phyloP scores from a whole-genome alignment of 2,797 vertebrate species.

The Trachurus trachurus region DNA sequence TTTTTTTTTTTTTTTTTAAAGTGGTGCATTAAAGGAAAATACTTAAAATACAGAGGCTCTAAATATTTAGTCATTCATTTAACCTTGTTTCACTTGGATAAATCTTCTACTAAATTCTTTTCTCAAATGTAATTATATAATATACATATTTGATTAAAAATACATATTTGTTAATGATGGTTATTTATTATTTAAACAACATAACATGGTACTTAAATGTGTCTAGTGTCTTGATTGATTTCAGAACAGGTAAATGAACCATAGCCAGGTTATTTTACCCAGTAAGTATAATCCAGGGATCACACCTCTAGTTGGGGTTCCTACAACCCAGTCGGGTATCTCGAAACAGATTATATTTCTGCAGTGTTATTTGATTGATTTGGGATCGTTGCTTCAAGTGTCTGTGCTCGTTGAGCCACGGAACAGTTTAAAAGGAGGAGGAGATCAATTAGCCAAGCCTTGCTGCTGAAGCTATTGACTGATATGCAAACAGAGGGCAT shows the following conservation, averaged over 20 bases:
- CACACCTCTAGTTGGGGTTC: not conserved
- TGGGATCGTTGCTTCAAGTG: constrained; percentile 46
- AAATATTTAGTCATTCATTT: too few species aligned
- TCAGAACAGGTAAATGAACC: not conserved
- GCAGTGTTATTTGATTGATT: constrained; percentile 55
- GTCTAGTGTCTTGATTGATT: not conserved
- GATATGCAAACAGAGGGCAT: constrained; percentile 74
- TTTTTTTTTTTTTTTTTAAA: too few species aligned
- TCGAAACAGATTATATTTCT: constrained; percentile 16
- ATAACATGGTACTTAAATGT: not conserved
- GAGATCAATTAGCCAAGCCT: constrained; percentile 74
- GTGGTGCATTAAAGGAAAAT: too few species aligned
- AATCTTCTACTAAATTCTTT: too few species aligned
- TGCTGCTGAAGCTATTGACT: constrained; percentile 70
- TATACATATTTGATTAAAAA: not conserved
- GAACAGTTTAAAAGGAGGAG: constrained; percentile 61
- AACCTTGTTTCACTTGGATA: too few species aligned
- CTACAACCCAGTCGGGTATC: constrained; percentile 1
- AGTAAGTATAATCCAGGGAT: not conserved
- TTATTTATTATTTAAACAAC: not conserved
- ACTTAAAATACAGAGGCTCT: too few species aligned
- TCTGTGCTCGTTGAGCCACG: constrained; percentile 54
- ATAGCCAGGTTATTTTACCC: not conserved
- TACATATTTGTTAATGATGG: not conserved
- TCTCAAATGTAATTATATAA: too few species aligned